Conservation (phyloP, 2,888 invertebrate species). For the Gisinianus flammeolus region DNA sequence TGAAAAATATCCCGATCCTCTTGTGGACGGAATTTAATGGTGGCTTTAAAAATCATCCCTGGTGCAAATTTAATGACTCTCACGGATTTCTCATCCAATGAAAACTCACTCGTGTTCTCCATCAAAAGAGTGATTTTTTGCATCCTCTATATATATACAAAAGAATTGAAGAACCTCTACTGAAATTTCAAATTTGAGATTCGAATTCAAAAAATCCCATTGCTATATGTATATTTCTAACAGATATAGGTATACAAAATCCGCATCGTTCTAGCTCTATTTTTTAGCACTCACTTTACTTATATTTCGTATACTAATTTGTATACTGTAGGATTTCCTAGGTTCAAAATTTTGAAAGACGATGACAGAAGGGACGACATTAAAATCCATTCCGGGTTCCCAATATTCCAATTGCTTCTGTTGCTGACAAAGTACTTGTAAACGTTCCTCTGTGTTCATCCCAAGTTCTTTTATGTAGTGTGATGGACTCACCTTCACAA, state of each 20-base stretch:
- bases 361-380: conserved; percentile 48
- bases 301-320: conserved; percentile 48
- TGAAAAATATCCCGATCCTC: conserved; percentile 50
- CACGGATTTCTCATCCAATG: conserved; percentile 45
- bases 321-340: conserved; percentile 41
- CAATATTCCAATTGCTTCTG: conserved; percentile 47
- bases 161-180: background rate
- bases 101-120: conserved; percentile 49
- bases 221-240: background rate
- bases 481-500: conserved; percentile 47
- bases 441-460: conserved; percentile 48
- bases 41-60: conserved; percentile 52
- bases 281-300: conserved; percentile 42
- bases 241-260: background rate
- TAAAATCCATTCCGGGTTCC: conserved; percentile 39
- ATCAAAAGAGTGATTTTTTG: conserved; percentile 53
- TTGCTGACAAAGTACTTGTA: conserved; percentile 48
- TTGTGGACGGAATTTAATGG: conserved; percentile 50
- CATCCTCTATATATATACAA: conserved; percentile 34
- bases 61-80: conserved; percentile 51
- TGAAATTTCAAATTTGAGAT: too few species aligned
- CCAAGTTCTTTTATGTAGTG: conserved; percentile 51
- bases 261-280: background rate
- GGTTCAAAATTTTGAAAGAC: conserved; percentile 53
- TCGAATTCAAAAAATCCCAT: too few species aligned